Conservation (phyloP, 2,797 vertebrate species). For the Pangasius krempfi region DNA sequence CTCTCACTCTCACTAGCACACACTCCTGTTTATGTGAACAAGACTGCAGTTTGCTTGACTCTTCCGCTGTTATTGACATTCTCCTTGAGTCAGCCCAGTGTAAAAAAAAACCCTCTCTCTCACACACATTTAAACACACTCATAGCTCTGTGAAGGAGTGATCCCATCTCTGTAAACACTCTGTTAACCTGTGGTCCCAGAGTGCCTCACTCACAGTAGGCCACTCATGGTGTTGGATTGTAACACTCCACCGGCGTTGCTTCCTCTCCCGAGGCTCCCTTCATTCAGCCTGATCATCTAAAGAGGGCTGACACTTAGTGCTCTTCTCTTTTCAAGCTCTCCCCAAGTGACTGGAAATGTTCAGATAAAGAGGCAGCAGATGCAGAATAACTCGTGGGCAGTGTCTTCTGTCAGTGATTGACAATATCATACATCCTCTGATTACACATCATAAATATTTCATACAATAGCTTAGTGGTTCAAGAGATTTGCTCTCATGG, state of each 20-base stretch:
- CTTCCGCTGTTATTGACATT: conserved; percentile 50
- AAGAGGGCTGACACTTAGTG: conserved; percentile 33
- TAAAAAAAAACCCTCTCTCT: conserved; percentile 46
- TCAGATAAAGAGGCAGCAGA: conserved; percentile 25
- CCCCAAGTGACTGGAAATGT: conserved; percentile 20
- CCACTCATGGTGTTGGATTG: conserved; percentile 26
- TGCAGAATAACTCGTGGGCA: background rate
- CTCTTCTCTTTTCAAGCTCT: conserved; percentile 25
- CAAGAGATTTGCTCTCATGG: background rate
- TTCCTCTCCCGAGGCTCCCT: conserved; percentile 28
- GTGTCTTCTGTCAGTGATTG: conserved; percentile 17
- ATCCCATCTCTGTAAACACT: conserved; percentile 50
- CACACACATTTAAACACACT: conserved; percentile 35
- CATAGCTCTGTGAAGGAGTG: conserved; percentile 26
- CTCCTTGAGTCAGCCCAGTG: conserved; percentile 37
- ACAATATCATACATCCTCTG: conserved; percentile 21
- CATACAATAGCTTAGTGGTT: conserved; percentile 27
- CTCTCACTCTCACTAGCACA: background rate
- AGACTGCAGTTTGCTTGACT: conserved; percentile 43
- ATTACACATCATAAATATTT: conserved; percentile 35
- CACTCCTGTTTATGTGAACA: conserved; percentile 42
- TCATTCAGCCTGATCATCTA: conserved; percentile 45
- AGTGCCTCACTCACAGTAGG: conserved; percentile 39
- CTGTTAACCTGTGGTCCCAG: conserved; percentile 45
- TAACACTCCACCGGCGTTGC: conserved; percentile 16